Evolutionary conservation across 2,888 invertebrate species (phyloP).

Genomic region (Nemapogon koenigi): DNA sequence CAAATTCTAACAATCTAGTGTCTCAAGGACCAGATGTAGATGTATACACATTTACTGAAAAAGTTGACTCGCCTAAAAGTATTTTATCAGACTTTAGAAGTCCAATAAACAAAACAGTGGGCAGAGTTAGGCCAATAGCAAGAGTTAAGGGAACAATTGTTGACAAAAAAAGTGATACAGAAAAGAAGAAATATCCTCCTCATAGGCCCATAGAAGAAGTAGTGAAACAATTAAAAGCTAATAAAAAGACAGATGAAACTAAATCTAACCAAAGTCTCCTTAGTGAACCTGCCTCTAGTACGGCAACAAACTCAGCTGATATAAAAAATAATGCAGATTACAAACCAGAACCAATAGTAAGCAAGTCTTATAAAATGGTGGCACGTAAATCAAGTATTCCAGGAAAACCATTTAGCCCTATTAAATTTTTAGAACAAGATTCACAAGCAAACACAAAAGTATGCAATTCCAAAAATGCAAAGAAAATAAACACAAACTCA

Average conservation of each 20-base stretch:
- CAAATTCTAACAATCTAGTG: conserved; percentile 32
- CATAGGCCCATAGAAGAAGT: conserved; percentile 57
- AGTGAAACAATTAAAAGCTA: conserved; percentile 51
- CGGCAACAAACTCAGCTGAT: conserved; percentile 15
- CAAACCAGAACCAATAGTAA: conserved; percentile 46
- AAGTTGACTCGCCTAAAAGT: conserved; percentile 56
- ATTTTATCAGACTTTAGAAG: conserved; percentile 49
- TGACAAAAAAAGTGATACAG: conserved; percentile 45
- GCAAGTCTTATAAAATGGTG: conserved; percentile 61
- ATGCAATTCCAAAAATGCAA: conserved; percentile 19
- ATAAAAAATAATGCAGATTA: conserved; percentile 27
- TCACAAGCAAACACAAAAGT: conserved; percentile 10
- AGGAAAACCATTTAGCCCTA: conserved; percentile 56
- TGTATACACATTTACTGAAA: conserved; percentile 56
- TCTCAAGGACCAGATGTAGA: conserved; percentile 53
- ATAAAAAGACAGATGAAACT: conserved; percentile 43
- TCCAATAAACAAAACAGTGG: conserved; percentile 44
- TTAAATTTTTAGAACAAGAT: conserved; percentile 46
- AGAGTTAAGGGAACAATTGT: conserved; percentile 57
- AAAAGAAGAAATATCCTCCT: conserved; percentile 53
- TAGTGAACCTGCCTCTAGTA: conserved; percentile 21
- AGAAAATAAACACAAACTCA: conserved; percentile 29
- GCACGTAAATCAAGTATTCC: conserved; percentile 56
- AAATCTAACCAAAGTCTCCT: conserved; percentile 23
- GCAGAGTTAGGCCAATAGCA: conserved; percentile 54